Evolutionary conservation across 1,140 invertebrate species (phyloP).

Genomic region (Trichonephila inaurata): DNA sequence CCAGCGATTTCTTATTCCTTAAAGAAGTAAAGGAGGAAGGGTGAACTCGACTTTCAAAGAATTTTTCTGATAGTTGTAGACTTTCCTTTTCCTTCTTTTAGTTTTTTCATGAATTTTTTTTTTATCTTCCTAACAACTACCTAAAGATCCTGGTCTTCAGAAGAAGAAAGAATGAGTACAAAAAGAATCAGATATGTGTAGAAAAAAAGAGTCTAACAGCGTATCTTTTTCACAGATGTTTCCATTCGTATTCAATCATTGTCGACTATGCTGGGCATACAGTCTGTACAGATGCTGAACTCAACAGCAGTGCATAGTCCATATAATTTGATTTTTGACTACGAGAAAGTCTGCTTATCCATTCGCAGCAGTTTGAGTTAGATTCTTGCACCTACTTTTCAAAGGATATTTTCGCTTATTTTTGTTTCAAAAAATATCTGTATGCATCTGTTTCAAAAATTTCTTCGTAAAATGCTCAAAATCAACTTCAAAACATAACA

Average conservation of each 20-base stretch:
- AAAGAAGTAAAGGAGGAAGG: slow-evolving; percentile 8
- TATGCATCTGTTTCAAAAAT: no score
- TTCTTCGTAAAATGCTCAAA: no score
- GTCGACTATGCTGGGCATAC: slow-evolving; percentile 45
- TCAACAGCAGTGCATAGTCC: slow-evolving; percentile 4
- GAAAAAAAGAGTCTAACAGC: slow-evolving; percentile 46
- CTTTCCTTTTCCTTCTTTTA: slow-evolving; percentile 23
- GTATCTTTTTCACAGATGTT: slow-evolving; percentile 64
- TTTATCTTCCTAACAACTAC: slow-evolving; percentile 15
- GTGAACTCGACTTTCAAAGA: slow-evolving; percentile 54
- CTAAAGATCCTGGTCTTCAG: slow-evolving; percentile 24
- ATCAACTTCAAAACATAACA: no score
- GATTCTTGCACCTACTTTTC: not conserved
- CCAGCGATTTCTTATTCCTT: slow-evolving; percentile 57
- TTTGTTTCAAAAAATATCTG: no score
- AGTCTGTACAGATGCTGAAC: not conserved
- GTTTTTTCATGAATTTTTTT: not conserved
- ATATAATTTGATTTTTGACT: slow-evolving; percentile 27
- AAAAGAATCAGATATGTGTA: slow-evolving; percentile 48
- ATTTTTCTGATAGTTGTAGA: slow-evolving; percentile 42
- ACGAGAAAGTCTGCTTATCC: not conserved
- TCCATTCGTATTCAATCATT: slow-evolving; percentile 56
- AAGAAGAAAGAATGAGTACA: slow-evolving; percentile 40
- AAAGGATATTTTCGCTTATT: no score
- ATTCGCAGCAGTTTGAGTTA: not conserved